Base-by-base conservation (phyloP, 37 sponge, comb jelly and placozoan genomes). In the Oscarella lobularis region DNA sequence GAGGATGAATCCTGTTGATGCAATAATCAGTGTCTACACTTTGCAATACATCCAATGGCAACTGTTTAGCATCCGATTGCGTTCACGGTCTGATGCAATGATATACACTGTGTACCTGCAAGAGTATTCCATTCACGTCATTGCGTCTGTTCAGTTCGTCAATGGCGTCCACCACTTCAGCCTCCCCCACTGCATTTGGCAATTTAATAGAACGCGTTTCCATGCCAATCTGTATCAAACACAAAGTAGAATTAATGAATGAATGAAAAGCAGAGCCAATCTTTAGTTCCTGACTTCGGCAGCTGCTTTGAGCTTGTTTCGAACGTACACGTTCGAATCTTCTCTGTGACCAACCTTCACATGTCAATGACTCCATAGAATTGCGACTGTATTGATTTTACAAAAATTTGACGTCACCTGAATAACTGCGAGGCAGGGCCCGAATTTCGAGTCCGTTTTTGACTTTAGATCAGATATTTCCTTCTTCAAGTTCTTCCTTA, bases 261-360 rank as follows among this genome's bases (percentile, higher is more conserved):
- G 9, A n/a, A n/a, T n/a, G n/a, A n/a, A n/a, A n/a, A n/a, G n/a
- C n/a, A n/a, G n/a, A n/a, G n/a, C n/a, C n/a, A 9, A 48, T 48
- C 60, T 48, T 20, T 27, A 20, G 20, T 20, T 27, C 9, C 31
- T 20, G 5, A 83, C 83, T 81, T 92, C 91, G 34, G 37, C 75
- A 35, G 86, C 91, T 3, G 94, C 91, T 66, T 82, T 87, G n/a
- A 67, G 81, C 85, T 97, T 97, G 87, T 90, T 90, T 37, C 87
- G 81, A 31, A 97, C 91, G 75, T 97, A 97, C 30, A 97, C 91
- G 54, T 86, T 88, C 5, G 94, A 93, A 76, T 97, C 98, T 33
- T 80, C 80, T 14, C 85, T 48, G 70, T 79, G 79, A 2, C 98
- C 98, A 0, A 97, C 98, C 84, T 95, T 9, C 60, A 48, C 60